These are phyloP conservation scores for Chrysomela aeneicollis DNA, from an alignment of 2,888 invertebrate species.

Conservation along the genomic window DNA sequence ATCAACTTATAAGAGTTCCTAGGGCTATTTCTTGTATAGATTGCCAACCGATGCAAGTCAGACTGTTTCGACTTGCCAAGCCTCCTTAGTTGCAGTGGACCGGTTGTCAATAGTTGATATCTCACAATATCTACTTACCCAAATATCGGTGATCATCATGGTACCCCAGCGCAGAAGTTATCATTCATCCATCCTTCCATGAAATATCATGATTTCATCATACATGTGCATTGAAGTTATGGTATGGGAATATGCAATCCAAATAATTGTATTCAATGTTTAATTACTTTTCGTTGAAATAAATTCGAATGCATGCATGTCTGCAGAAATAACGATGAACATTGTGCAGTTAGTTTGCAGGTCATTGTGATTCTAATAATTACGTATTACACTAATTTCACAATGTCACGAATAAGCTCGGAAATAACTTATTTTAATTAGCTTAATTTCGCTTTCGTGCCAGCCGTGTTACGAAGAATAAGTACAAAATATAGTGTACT, in stretches of 20 bases:
- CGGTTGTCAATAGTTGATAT: no score
- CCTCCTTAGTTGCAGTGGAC: no score
- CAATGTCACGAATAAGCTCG: conserved; percentile 37
- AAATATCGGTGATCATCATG: no score
- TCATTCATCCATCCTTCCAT: no score
- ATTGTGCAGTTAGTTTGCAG: conserved; percentile 28
- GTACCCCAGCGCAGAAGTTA: no score
- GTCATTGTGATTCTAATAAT: conserved; percentile 40
- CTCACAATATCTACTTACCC: no score
- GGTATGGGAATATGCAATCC: no score
- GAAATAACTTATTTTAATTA: conserved; percentile 38
- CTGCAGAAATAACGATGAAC: conserved; percentile 34
- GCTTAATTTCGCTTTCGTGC: conserved; percentile 34
- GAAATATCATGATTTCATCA: no score
- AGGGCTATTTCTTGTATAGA: not conserved
- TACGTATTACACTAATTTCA: conserved; percentile 38
- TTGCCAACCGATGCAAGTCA: no score
- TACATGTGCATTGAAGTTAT: no score
- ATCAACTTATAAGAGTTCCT: no score
- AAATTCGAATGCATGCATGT: conserved; percentile 13
- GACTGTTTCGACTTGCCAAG: no score
- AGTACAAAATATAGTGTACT: not conserved
- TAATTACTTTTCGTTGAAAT: conserved; percentile 31
- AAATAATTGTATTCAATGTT: conserved; percentile 28
- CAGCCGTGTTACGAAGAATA: conserved; percentile 30